Evolutionary conservation across 2,888 invertebrate species (phyloP).

Genomic region (Agapetus fuscipes): DNA sequence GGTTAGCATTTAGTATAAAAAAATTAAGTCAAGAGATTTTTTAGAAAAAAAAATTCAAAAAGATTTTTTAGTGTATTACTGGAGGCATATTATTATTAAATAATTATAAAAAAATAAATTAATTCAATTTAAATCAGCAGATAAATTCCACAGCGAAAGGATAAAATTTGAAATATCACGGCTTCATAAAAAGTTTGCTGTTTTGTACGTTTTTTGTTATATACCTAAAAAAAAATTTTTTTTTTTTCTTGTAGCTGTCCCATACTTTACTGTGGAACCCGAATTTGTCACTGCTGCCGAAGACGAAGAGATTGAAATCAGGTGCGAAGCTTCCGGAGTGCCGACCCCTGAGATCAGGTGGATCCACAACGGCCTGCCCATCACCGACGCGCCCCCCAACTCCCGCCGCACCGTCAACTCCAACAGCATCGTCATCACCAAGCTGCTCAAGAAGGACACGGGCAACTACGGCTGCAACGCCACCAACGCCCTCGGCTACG

Average conservation of each 20-base stretch:
- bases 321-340: constrained; percentile 80
- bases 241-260: constrained; percentile 55
- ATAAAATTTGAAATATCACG: too few relatives aligned
- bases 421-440: constrained; percentile 67
- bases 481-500: constrained; percentile 95
- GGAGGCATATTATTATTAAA: too few relatives aligned
- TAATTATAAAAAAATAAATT: too few relatives aligned
- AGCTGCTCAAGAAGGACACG: constrained; percentile 78
- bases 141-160: too few relatives aligned
- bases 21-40: too few relatives aligned
- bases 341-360: constrained; percentile 90
- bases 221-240: constrained; percentile 1
- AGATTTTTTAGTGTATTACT: too few relatives aligned
- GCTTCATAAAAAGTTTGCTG: too few relatives aligned
- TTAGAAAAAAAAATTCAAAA: too few relatives aligned
- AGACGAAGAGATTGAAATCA: constrained; percentile 78
- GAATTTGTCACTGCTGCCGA: constrained; percentile 81
- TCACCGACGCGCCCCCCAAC: constrained; percentile 61
- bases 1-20: too few relatives aligned
- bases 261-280: constrained; percentile 87
- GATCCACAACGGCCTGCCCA: constrained; percentile 92
- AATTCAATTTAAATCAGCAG: too few relatives aligned
- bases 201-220: too few relatives aligned
- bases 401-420: constrained; percentile 53
- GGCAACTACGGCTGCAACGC: constrained; percentile 99